Percentiles rank a stretch among this genome's conserved stretches.
Conservation (phyloP, 1,140 invertebrate species). For the Solenopsis fugax region DNA sequence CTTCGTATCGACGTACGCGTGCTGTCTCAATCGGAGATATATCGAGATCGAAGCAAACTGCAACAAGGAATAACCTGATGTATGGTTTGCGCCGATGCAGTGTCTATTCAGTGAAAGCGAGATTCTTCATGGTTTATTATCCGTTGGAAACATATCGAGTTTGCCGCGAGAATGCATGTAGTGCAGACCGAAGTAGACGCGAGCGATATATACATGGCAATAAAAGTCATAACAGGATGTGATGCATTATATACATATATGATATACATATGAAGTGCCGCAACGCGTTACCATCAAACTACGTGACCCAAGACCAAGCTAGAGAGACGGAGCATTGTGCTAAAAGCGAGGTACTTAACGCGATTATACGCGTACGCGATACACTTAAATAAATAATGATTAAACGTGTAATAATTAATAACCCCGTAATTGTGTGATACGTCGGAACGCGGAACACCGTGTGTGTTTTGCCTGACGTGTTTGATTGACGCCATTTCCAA, state of each 20-base stretch:
- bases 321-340: background rate
- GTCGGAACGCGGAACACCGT: background rate
- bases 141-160: constrained; percentile 16
- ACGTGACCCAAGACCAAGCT: background rate
- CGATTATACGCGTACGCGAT: too few species aligned
- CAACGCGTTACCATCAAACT: background rate
- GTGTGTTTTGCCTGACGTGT: background rate
- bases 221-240: constrained; percentile 34
- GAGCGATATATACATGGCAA: background rate
- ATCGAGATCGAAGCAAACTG: background rate
- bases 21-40: constrained; percentile 26
- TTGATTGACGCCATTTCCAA: constrained; percentile 9
- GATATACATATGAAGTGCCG: background rate
- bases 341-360: background rate
- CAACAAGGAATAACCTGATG: constrained; percentile 8
- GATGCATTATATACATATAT: constrained; percentile 19
- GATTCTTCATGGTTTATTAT: constrained; percentile 44
- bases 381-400: background rate
- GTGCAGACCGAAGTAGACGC: background rate
- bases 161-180: background rate
- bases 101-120: constrained; percentile 17
- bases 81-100: background rate
- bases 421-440: background rate
- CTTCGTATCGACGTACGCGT: too few species aligned
- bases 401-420: constrained; percentile 33